These are phyloP conservation scores for Crypturellus undulatus DNA, from an alignment of 2,113 vertebrate species.

Conservation along the genomic window DNA sequence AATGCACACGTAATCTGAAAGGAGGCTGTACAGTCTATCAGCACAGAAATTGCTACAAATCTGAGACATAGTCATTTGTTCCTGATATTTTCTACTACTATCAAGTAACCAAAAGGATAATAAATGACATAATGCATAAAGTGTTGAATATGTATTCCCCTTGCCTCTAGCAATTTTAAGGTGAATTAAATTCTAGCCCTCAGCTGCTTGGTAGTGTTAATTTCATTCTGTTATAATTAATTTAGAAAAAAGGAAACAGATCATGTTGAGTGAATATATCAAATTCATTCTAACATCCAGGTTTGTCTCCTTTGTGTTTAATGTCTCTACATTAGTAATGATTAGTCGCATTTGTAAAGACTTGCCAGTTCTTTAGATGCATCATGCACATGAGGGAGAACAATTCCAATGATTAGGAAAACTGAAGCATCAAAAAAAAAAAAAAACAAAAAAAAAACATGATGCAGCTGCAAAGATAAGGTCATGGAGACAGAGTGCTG, in stretches of 20 bases:
- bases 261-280: background rate
- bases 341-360: background rate
- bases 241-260: background rate
- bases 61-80: background rate
- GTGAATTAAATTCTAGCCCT: background rate
- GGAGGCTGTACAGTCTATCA: background rate
- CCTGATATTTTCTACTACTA: background rate
- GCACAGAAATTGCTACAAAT: background rate
- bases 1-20: background rate
- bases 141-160: background rate
- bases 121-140: background rate
- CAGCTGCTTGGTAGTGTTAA: background rate
- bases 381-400: slow-evolving; percentile 3
- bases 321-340: background rate
- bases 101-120: background rate
- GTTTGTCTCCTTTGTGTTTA: slow-evolving; percentile 21
- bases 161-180: background rate
- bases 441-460: background rate
- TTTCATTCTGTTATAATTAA: background rate
- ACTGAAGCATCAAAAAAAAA: background rate
- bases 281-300: background rate
- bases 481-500: background rate
- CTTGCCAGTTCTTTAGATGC: slow-evolving; percentile 31
- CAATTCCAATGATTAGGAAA: slow-evolving; percentile 54
- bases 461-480: slow-evolving; percentile 52